Percentiles rank a stretch among this genome's conserved stretches.
Evolutionary conservation across 2,888 invertebrate species (phyloP).

Genomic region (Matsumyia berberina): DNA sequence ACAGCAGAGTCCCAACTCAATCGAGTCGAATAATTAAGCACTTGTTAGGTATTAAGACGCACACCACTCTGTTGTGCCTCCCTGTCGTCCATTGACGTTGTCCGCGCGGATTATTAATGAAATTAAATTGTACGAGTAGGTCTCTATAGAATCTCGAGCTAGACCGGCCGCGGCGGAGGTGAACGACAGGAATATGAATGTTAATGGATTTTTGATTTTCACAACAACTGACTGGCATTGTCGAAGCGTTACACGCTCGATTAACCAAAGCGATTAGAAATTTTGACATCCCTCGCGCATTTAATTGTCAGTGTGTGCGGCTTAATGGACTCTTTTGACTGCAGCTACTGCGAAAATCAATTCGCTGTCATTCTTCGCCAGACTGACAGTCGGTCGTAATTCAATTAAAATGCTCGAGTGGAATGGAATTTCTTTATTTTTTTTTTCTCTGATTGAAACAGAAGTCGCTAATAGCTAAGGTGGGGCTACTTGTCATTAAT

Average conservation of each 20-base stretch:
- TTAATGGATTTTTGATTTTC: slow-evolving; percentile 70
- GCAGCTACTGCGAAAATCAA: slow-evolving; percentile 68
- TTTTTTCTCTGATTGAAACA: slow-evolving; percentile 15
- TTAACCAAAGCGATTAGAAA: slow-evolving; percentile 67
- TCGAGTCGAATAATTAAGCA: slow-evolving; percentile 65
- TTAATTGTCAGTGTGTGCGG: slow-evolving; percentile 41
- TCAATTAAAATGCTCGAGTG: slow-evolving; percentile 62
- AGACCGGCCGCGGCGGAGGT: no score
- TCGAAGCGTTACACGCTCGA: slow-evolving; percentile 70
- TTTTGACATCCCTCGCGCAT: slow-evolving; percentile 55
- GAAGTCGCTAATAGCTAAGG: slow-evolving; percentile 27
- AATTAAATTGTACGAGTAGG: slow-evolving; percentile 72
- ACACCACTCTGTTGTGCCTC: slow-evolving; percentile 56
- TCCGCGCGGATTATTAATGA: slow-evolving; percentile 73
- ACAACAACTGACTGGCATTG: slow-evolving; percentile 64
- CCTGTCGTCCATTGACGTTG: slow-evolving; percentile 34
- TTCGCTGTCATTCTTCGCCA: slow-evolving; percentile 48
- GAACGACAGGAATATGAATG: slow-evolving; percentile 24
- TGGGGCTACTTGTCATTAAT: slow-evolving; percentile 26
- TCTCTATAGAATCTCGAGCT: no score
- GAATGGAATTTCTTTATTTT: slow-evolving; percentile 7
- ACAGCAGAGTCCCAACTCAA: slow-evolving; percentile 43
- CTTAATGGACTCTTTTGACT: slow-evolving; percentile 65
- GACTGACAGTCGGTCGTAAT: slow-evolving; percentile 61
- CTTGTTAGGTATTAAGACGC: slow-evolving; percentile 57